phyloP scores from a whole-genome alignment of 2,797 vertebrate genomes.

The Danio kyathit region DNA sequence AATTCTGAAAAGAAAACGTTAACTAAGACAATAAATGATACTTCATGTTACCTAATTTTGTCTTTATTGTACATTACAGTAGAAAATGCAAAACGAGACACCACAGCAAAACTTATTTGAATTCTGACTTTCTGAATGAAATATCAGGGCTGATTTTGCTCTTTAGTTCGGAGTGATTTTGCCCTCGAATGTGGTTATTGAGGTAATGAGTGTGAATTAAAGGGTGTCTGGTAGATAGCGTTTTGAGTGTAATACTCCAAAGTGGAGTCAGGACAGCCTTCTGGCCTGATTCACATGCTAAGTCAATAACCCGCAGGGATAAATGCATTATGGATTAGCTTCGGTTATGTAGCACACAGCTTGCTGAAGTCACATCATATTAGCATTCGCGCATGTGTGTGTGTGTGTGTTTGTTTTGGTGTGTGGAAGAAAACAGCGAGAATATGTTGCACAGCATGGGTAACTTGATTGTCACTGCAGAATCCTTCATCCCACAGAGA shows the following conservation, averaged over 20 bases:
- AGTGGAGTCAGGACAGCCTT: slow-evolving; percentile 44
- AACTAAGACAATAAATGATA: no score
- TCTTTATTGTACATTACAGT: no score
- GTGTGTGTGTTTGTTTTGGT: slow-evolving; percentile 4
- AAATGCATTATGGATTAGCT: slow-evolving; percentile 57
- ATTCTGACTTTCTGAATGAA: slow-evolving; percentile 14
- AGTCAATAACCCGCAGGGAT: slow-evolving; percentile 63
- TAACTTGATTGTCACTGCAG: slow-evolving; percentile 39
- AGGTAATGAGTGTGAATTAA: slow-evolving; percentile 56
- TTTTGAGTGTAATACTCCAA: slow-evolving; percentile 49
- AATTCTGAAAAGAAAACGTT: no score
- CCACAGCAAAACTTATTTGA: not conserved
- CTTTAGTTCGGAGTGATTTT: slow-evolving; percentile 42
- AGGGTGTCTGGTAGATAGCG: slow-evolving; percentile 46
- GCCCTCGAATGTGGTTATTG: slow-evolving; percentile 44
- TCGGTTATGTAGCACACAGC: slow-evolving; percentile 37
- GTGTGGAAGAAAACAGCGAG: slow-evolving; percentile 8
- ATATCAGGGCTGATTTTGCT: slow-evolving; percentile 29
- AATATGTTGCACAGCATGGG: slow-evolving; percentile 34
- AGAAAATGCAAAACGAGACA: no score
- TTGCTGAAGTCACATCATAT: slow-evolving; percentile 49
- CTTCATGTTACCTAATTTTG: no score
- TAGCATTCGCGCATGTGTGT: not conserved
- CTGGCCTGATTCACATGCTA: slow-evolving; percentile 49
- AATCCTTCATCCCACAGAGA: slow-evolving; percentile 22